These are phyloP conservation scores for Eretmochelys imbricata DNA, from an alignment of 2,113 vertebrate genomes.

Conservation along the genomic window DNA sequence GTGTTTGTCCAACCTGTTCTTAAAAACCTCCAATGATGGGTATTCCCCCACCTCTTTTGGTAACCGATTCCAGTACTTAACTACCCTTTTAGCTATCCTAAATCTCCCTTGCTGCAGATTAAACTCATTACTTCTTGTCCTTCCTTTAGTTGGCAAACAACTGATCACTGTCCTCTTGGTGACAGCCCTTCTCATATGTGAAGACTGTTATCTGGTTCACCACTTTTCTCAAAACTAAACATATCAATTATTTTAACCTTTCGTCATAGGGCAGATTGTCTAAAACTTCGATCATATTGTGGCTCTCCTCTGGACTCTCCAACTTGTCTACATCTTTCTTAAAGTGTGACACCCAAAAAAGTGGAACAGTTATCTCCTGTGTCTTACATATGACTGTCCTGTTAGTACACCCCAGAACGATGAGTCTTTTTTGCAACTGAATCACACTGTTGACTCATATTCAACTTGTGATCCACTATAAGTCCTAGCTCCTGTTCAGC, in stretches of 20 bases:
- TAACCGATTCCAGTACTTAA: not conserved
- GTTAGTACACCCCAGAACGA: not conserved
- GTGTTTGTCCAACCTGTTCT: not conserved
- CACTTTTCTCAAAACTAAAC: not conserved
- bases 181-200: not conserved
- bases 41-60: not conserved
- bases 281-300: not conserved
- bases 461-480: not conserved
- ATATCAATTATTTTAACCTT: not conserved
- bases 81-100: not conserved
- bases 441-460: not conserved
- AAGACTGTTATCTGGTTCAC: not conserved
- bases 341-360: not conserved
- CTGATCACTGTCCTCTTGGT: not conserved
- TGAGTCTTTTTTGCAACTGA: not conserved
- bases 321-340: not conserved
- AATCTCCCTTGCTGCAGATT: not conserved
- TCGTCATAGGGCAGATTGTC: not conserved
- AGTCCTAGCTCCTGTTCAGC: not conserved
- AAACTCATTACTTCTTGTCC: not conserved
- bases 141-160: not conserved
- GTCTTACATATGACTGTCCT: not conserved
- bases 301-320: not conserved
- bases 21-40: not conserved
- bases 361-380: not conserved